Evolutionary conservation across 1,140 invertebrate species (phyloP).

Genomic region (Drosophila virilis): DNA sequence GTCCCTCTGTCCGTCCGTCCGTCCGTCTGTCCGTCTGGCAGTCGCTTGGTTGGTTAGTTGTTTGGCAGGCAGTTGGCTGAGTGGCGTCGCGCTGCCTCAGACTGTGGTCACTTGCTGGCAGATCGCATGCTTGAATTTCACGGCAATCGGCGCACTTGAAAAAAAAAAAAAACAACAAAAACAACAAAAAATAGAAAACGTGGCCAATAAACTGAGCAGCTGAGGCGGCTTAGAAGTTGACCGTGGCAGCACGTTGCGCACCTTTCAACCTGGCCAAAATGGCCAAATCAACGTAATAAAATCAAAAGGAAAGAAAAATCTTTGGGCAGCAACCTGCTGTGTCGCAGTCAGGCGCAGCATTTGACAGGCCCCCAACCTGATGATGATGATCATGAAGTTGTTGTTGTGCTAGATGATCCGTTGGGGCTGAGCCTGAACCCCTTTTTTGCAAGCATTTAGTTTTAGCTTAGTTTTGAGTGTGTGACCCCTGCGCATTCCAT

Average conservation of each 20-base stretch:
- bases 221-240: slow-evolving; percentile 51
- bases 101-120: slow-evolving; percentile 35
- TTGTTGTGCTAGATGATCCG: not conserved
- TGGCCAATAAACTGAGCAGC: slow-evolving; percentile 72
- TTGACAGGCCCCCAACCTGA: slow-evolving; percentile 19
- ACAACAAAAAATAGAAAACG: slow-evolving; percentile 28
- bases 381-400: slow-evolving; percentile 1
- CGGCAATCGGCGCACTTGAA: slow-evolving; percentile 31
- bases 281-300: slow-evolving; percentile 73
- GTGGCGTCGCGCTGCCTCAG: not conserved
- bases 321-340: slow-evolving; percentile 55
- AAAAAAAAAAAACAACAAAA: slow-evolving; percentile 11
- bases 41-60: slow-evolving; percentile 2
- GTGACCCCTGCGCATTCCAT: slow-evolving; percentile 46
- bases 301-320: slow-evolving; percentile 61
- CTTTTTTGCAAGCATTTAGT: slow-evolving; percentile 27
- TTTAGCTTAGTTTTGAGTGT: slow-evolving; percentile 32
- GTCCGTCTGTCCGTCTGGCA: slow-evolving; percentile 2
- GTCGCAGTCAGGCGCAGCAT: slow-evolving; percentile 9
- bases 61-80: slow-evolving; percentile 16
- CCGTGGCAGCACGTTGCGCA: slow-evolving; percentile 67
- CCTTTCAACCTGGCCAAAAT: slow-evolving; percentile 73
- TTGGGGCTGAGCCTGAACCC: slow-evolving; percentile 7
- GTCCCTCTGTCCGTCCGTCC: not conserved
- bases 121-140: slow-evolving; percentile 32